Evolutionary conservation across 1,140 invertebrate genomes (phyloP).

Genomic region (Rhizoglyphus robini): DNA sequence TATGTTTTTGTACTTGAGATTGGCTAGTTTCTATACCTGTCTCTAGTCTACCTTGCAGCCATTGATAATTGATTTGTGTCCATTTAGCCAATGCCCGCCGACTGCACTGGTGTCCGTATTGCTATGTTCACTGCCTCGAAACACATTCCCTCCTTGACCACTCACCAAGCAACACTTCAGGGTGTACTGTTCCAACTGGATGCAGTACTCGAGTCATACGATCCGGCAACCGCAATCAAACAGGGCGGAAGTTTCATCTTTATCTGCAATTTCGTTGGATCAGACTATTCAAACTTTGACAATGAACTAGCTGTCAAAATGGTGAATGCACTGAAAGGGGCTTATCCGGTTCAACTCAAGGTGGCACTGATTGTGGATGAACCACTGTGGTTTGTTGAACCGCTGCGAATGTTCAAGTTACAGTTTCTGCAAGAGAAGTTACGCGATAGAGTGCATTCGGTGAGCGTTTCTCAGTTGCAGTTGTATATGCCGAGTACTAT

Average conservation of each 20-base stretch:
- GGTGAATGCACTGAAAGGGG: constrained; percentile 84
- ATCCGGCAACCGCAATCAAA: too few species aligned
- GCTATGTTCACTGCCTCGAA: constrained; percentile 86
- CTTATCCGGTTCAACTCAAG: constrained; percentile 87
- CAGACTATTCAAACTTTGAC: constrained; percentile 73
- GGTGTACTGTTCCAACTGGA: constrained; percentile 89
- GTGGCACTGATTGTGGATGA: constrained; percentile 94
- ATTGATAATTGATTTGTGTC: neutral
- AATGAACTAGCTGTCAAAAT: constrained; percentile 96
- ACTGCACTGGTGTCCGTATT: too few species aligned
- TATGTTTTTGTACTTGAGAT: constrained; percentile 39
- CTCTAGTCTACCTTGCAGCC: too few species aligned
- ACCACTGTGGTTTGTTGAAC: constrained; percentile 96
- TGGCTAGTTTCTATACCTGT: neutral
- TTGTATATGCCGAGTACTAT: constrained; percentile 49
- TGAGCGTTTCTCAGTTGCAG: constrained; percentile 58
- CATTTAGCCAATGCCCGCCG: constrained; percentile 52
- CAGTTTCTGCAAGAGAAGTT: constrained; percentile 94
- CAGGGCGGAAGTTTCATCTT: constrained; percentile 86
- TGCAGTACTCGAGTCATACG: constrained; percentile 72
- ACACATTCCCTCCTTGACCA: constrained; percentile 64
- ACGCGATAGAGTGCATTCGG: constrained; percentile 80
- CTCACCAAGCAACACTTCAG: constrained; percentile 81
- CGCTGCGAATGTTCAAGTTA: constrained; percentile 78
- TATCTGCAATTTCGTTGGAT: constrained; percentile 96